These are phyloP conservation scores for Cydia pomonella DNA, from an alignment of 1,140 invertebrate species.

Conservation along the genomic window DNA sequence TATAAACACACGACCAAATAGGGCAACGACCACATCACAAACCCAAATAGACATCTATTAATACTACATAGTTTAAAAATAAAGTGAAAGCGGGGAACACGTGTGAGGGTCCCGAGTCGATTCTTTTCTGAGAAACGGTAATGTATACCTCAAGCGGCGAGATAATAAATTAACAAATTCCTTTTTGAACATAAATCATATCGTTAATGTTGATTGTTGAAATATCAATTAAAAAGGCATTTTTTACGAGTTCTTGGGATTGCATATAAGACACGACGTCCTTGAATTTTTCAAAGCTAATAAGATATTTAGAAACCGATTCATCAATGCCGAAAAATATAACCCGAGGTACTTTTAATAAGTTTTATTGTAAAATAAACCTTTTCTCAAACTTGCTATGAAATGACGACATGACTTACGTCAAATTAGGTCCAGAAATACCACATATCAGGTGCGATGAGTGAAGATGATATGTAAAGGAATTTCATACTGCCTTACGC, in stretches of 20 bases:
- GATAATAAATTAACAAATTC: not conserved
- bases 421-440: no score
- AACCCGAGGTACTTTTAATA: not conserved
- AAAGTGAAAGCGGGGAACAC: slow-evolving; percentile 62
- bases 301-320: no score
- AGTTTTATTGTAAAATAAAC: not conserved
- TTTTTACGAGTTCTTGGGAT: not conserved
- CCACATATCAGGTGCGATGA: no score
- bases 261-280: not conserved
- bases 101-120: slow-evolving; percentile 54
- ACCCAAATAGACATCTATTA: slow-evolving; percentile 71
- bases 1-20: slow-evolving; percentile 74
- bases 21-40: slow-evolving; percentile 68
- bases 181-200: not conserved
- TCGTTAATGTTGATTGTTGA: not conserved
- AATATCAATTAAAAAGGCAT: not conserved
- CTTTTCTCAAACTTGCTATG: no score
- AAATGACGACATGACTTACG: no score
- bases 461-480: no score
- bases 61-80: slow-evolving; percentile 62
- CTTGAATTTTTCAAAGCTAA: no score
- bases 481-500: no score
- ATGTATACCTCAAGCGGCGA: not conserved
- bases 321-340: no score
- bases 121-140: not conserved